Conservation (phyloP, 2,888 invertebrate genomes). For the Erebia epiphron region DNA sequence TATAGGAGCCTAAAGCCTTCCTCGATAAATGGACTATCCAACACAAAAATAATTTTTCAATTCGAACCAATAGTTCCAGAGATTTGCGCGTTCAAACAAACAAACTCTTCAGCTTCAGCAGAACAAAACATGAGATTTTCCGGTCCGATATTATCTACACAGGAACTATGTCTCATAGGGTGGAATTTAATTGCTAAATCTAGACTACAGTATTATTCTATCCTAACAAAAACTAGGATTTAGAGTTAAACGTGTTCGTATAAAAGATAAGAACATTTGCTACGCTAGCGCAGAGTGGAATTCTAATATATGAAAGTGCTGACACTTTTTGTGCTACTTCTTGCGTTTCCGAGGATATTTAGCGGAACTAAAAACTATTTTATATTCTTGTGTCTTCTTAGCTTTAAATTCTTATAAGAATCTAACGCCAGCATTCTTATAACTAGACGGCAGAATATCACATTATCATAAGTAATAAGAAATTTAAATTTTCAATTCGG, state of each 20-base stretch:
- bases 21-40: too few relatives aligned
- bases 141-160: not conserved
- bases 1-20: too few relatives aligned
- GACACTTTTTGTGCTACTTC: slow-evolving; percentile 23
- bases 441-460: too few relatives aligned
- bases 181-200: slow-evolving; percentile 13
- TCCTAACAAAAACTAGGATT: slow-evolving; percentile 19
- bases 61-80: too few relatives aligned
- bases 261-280: slow-evolving; percentile 24
- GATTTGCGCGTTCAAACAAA: too few relatives aligned
- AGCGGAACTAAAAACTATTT: slow-evolving; percentile 14
- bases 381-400: slow-evolving; percentile 9
- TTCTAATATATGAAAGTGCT: slow-evolving; percentile 27
- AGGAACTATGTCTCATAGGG: not conserved
- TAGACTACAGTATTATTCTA: slow-evolving; percentile 8
- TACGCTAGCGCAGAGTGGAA: slow-evolving; percentile 19
- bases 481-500: too few relatives aligned
- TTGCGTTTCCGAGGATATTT: slow-evolving; percentile 15
- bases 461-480: too few relatives aligned
- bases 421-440: too few relatives aligned
- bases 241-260: slow-evolving; percentile 21
- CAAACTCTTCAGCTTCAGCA: too few relatives aligned
- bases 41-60: too few relatives aligned
- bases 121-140: not conserved
- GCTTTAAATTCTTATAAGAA: not conserved